These are phyloP conservation scores for Formica selysi DNA, from an alignment of 1,140 invertebrate genomes.

Conservation along the genomic window DNA sequence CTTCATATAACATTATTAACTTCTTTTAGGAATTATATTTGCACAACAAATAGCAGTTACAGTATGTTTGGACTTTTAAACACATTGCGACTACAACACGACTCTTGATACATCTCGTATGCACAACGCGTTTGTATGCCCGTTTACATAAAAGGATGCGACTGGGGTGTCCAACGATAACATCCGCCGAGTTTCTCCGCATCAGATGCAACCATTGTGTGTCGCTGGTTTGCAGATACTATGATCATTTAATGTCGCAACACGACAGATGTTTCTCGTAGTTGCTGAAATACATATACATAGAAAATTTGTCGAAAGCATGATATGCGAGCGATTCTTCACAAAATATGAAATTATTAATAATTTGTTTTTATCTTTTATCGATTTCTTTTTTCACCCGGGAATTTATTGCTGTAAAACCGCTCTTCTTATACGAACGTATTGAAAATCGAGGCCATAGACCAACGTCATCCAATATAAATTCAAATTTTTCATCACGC, in stretches of 20 bases:
- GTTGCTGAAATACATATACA: neutral
- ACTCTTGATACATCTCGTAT: neutral
- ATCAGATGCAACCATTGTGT: constrained; percentile 6
- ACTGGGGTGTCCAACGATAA: constrained; percentile 45
- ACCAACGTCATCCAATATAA: constrained; percentile 51
- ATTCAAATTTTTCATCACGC: constrained; percentile 62
- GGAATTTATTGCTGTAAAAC: constrained; percentile 36
- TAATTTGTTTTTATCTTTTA: constrained; percentile 38
- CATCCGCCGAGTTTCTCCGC: constrained; percentile 6
- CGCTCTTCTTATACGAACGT: constrained; percentile 23
- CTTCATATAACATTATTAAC: neutral
- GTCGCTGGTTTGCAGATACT: constrained; percentile 17
- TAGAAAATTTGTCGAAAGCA: too few species aligned
- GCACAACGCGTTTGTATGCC: neutral
- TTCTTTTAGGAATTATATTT: constrained; percentile 13
- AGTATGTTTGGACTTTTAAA: constrained; percentile 3
- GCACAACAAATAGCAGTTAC: neutral
- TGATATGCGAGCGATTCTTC: neutral
- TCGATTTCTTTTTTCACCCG: neutral
- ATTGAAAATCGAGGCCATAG: constrained; percentile 57
- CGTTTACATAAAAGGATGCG: constrained; percentile 23
- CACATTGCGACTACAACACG: neutral
- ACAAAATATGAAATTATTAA: neutral
- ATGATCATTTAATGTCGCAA: constrained; percentile 43
- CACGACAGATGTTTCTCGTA: constrained; percentile 18